Percentiles rank a stretch among this genome's conserved stretches.
Evolutionary conservation across 1,140 invertebrate genomes (phyloP).

Genomic region (Eciton burchellii): DNA sequence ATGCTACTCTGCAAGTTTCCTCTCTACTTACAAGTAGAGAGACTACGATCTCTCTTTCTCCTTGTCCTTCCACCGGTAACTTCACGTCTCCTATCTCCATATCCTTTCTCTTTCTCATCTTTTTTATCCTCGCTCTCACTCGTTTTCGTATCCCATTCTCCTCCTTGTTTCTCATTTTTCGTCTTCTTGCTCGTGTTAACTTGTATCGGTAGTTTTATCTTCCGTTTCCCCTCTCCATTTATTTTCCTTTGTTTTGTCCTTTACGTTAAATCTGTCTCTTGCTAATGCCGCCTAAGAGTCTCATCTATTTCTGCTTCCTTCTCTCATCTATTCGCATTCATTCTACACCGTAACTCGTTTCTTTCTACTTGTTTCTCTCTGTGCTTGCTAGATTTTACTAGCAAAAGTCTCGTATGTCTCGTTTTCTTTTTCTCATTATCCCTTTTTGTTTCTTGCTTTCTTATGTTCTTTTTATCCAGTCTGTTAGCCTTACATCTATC

Average conservation of each 20-base stretch:
- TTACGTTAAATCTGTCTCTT: conserved; percentile 17
- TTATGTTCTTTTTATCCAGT: neutral
- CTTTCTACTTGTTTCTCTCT: conserved; percentile 11
- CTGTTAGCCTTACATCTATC: neutral
- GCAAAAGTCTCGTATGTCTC: neutral
- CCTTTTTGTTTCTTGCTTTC: neutral
- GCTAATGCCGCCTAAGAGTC: neutral
- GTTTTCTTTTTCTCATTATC: neutral
- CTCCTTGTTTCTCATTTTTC: neutral
- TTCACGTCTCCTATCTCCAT: conserved; percentile 5
- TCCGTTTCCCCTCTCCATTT: neutral
- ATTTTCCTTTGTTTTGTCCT: neutral
- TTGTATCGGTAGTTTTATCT: neutral
- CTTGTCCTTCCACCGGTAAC: neutral
- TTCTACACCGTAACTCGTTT: neutral
- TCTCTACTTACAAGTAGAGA: conserved; percentile 16
- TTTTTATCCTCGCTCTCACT: neutral
- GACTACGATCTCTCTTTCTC: no score
- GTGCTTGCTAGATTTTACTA: neutral
- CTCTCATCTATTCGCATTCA: neutral
- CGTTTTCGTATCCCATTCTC: neutral
- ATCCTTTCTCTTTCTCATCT: conserved; percentile 4
- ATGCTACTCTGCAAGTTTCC: neutral
- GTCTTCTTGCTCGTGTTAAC: neutral
- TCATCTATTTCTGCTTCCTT: neutral